phyloP scores from a whole-genome alignment of 2,113 vertebrate genomes.

The Dipodomys spectabilis region DNA sequence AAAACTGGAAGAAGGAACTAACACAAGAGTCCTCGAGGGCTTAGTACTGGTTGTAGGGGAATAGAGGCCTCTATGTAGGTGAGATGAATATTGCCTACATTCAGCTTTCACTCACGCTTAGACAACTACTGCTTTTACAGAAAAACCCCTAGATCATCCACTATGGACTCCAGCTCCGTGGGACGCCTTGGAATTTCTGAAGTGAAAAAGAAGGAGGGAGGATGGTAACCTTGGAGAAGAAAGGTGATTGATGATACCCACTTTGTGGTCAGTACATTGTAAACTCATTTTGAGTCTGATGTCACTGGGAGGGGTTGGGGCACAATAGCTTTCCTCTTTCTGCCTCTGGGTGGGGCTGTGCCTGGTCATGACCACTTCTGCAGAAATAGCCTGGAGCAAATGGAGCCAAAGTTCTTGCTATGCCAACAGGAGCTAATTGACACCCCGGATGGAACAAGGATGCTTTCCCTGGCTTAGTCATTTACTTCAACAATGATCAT shows the following conservation, averaged over 20 bases:
- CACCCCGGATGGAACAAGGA: not conserved
- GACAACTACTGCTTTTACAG: not conserved
- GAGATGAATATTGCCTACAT: not conserved
- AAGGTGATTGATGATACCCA: too few species aligned
- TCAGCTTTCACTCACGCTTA: not conserved
- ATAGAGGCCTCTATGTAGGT: not conserved
- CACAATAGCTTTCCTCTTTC: too few species aligned
- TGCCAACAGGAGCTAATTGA: constrained; percentile 31
- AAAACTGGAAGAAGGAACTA: not conserved
- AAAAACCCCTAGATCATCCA: not conserved
- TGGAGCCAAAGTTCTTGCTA: not conserved
- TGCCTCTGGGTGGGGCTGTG: not conserved
- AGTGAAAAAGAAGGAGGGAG: too few species aligned
- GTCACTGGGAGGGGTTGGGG: too few species aligned
- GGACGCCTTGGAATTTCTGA: not conserved
- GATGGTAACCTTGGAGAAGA: not conserved
- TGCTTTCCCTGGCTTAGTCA: not conserved
- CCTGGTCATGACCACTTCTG: not conserved
- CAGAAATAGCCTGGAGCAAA: not conserved
- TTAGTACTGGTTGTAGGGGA: not conserved
- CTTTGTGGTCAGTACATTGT: too few species aligned
- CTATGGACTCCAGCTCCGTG: not conserved
- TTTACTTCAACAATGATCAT: not conserved
- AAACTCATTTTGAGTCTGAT: not conserved
- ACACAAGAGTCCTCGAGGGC: not conserved